Conservation (phyloP, 2,113 vertebrate species). For the Etia nguti region DNA sequence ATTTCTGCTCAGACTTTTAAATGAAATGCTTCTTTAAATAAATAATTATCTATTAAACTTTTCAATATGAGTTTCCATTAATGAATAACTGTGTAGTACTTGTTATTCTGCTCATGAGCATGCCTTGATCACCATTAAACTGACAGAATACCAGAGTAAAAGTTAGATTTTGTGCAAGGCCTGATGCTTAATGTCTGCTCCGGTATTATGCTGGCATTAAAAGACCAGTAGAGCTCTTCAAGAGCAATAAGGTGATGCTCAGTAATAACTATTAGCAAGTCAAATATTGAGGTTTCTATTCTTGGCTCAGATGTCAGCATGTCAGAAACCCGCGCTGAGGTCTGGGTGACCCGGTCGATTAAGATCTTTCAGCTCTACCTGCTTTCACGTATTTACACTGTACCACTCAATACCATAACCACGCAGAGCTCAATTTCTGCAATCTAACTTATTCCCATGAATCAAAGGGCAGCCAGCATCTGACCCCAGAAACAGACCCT, state of each 20-base stretch:
- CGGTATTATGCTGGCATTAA: neutral
- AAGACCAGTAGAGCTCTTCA: neutral
- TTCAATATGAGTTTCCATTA: neutral
- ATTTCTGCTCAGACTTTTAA: neutral
- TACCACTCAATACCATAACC: neutral
- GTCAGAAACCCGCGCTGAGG: neutral
- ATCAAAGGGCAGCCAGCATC: neutral
- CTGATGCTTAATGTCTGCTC: neutral
- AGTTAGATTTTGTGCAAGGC: neutral
- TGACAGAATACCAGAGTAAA: neutral
- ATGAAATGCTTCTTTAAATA: neutral
- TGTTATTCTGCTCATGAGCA: neutral
- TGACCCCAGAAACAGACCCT: slow-evolving; percentile 11
- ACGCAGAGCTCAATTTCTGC: neutral
- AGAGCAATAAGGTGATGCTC: neutral
- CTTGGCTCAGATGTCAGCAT: neutral
- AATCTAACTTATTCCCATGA: neutral
- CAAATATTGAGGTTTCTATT: slow-evolving; percentile 1
- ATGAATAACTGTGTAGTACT: neutral
- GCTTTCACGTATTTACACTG: neutral
- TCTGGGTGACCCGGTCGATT: neutral
- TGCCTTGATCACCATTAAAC: neutral
- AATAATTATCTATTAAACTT: neutral
- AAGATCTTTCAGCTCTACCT: neutral
- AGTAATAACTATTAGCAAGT: neutral